These are phyloP conservation scores for Agriopis aurantiaria DNA, from an alignment of 2,888 invertebrate species.

Conservation along the genomic window DNA sequence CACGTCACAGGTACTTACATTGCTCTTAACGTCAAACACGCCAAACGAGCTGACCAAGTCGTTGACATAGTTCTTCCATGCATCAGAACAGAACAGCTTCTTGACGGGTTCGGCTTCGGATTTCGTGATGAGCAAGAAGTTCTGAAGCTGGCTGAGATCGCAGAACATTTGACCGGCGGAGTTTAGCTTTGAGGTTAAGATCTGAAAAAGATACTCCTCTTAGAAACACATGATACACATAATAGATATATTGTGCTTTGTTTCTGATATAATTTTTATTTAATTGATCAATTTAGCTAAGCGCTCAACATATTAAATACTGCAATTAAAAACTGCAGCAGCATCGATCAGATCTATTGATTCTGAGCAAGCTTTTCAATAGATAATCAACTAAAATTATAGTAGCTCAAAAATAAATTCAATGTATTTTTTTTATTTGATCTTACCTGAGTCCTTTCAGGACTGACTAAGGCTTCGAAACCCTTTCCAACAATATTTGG, in stretches of 20 bases:
- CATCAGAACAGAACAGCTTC: constrained; percentile 68
- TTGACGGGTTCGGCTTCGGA: constrained; percentile 63
- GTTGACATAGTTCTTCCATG: constrained; percentile 71
- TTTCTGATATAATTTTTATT: background rate
- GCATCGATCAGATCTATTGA: background rate
- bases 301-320: background rate
- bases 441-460: constrained; percentile 76
- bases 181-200: constrained; percentile 73
- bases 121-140: constrained; percentile 67
- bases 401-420: too few species aligned
- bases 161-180: constrained; percentile 77
- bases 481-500: constrained; percentile 65
- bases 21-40: constrained; percentile 71
- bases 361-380: background rate
- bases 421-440: background rate
- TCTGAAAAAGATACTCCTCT: constrained; percentile 55
- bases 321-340: background rate
- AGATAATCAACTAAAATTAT: background rate
- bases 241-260: too few species aligned
- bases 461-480: constrained; percentile 77
- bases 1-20: constrained; percentile 61
- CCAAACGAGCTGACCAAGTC: constrained; percentile 76
- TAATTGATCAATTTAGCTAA: background rate
- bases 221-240: too few species aligned
- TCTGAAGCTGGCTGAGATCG: constrained; percentile 65